Base-by-base conservation (phyloP, 2,113 vertebrate genomes). In the Gnathonemus longibarbis region DNA sequence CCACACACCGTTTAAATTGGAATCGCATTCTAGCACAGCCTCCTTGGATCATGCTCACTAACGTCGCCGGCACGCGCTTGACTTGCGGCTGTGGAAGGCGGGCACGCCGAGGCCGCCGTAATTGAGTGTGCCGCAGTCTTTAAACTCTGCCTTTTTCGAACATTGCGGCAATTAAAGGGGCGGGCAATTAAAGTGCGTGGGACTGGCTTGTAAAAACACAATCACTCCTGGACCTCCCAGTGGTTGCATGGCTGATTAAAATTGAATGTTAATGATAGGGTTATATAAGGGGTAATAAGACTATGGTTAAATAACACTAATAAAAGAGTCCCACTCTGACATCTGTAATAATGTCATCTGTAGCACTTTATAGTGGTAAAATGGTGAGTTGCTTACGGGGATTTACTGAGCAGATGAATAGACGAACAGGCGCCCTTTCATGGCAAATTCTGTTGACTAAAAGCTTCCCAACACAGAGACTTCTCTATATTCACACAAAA, bases 261-360 rank as follows among this genome's bases (percentile, higher is more conserved):
- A 93, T 94, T 90, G 92, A 93, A 94, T 94, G 93, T 90, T 94
- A 95, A 95, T 94, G 90, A 90, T 92, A 94, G 92, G 92, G 89
- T 95, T 94, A 94, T 91, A 92, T 94, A 94, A 89, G 90, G 92
- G 90, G 90, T 90, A 93, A 94, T 90, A 58, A 90, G 90, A 92
- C 91, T 90, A 90, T 92, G 93, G 91, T 95, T 95, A 93, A 94
- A 92, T 94, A 93, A 94, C 93, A 93, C 94, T 94, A 94, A 95
- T 94, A 92, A 92, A 90, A 92, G 91, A 6, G 90, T 91, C 92
- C 89, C 89, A 88, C 91, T 91, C 91, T 90, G 92, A 93, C 93
- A 95, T 94, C 93, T 95, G 92, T 94, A 94, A 94, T 94, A 94
- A 94, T 89, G 93, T 91, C 93, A 93, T 95, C 93, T 95, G 93